Evolutionary conservation across 2,797 vertebrate genomes (phyloP), one percentile per base, ranked within the genome.

Genomic region (Trachops cirrhosus): DNA sequence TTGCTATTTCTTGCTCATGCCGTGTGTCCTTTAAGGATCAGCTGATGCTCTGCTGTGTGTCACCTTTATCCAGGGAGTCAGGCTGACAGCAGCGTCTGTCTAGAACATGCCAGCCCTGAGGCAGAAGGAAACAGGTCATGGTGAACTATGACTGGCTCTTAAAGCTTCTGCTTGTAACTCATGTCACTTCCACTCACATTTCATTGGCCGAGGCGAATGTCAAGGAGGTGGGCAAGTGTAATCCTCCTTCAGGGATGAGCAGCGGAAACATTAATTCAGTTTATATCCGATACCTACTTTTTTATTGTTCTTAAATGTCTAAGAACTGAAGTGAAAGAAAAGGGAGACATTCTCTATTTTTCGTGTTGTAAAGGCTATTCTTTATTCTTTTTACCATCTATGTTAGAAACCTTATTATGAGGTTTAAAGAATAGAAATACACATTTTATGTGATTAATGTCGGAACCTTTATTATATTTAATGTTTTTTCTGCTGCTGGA

Each of bases 381-480:
- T 82, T 57, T 92, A 50, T 71, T 90, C 34, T 44, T 86, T 64
- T 88, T 88, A 68, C 7, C 39, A 19, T 86, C 48, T 48, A 29
- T 19, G 39, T 21, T 68, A 91, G 84, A 83, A 82, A 93, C 79
- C 67, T 92, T 90, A 89, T 78, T 74, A 91, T 37, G 50, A 89
- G 29, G 15, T 52, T 94, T 94, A 75, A 80, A 88, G 77, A 94
- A 37, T 82, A 79, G 77, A 91, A 91, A 82, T 92, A 85, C 73
- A 62, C 48, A 73, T 83, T 89, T 89, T 39, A 54, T 95, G 21
- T 74, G 54, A 78, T 93, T 94, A 89, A 79, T 52, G 92, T 86
- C 73, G 85, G 84, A 26, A 77, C 16, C n/a, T 92, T 84, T 94
- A 78, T 84, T 94, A 83, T 93, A 83, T 41, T 50, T 46, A 73